A percentile compares a stretch with the other conserved stretches of the same genome.
These are phyloP conservation scores for Bathynomus jamesi DNA, from an alignment of 1,140 invertebrate genomes.

Conservation along the genomic window DNA sequence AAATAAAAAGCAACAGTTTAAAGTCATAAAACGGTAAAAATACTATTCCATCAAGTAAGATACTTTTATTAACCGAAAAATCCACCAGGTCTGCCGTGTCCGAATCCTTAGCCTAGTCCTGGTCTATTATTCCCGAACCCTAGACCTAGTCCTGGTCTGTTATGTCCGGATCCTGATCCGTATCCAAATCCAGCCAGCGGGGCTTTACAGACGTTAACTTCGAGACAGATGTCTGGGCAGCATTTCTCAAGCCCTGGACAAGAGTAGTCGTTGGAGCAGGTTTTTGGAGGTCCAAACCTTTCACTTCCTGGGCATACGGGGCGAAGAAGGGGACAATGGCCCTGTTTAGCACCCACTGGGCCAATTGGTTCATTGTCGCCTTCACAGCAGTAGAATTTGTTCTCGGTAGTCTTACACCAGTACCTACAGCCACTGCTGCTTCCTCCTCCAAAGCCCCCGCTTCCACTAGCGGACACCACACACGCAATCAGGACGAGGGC, in stretches of 20 bases:
- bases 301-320: background rate
- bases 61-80: too few species aligned
- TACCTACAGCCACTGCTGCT: slow-evolving; percentile 5
- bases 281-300: background rate
- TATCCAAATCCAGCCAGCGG: too few species aligned
- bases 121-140: too few species aligned
- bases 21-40: too few species aligned
- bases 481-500: too few species aligned
- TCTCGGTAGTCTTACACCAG: slow-evolving; percentile 8
- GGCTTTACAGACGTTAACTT: slow-evolving; percentile 6
- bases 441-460: background rate
- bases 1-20: too few species aligned
- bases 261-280: slow-evolving; percentile 5
- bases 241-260: slow-evolving; percentile 7
- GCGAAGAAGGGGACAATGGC: slow-evolving; percentile 8
- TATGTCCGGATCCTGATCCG: too few species aligned
- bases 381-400: slow-evolving; percentile 10
- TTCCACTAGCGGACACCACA: too few species aligned
- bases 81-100: too few species aligned
- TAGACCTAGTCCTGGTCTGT: too few species aligned
- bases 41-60: too few species aligned
- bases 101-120: too few species aligned
- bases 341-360: slow-evolving; percentile 1
- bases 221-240: slow-evolving; percentile 10
- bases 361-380: background rate